Conservation (phyloP, 2,888 invertebrate genomes). For the Diachrysia chrysitis region DNA sequence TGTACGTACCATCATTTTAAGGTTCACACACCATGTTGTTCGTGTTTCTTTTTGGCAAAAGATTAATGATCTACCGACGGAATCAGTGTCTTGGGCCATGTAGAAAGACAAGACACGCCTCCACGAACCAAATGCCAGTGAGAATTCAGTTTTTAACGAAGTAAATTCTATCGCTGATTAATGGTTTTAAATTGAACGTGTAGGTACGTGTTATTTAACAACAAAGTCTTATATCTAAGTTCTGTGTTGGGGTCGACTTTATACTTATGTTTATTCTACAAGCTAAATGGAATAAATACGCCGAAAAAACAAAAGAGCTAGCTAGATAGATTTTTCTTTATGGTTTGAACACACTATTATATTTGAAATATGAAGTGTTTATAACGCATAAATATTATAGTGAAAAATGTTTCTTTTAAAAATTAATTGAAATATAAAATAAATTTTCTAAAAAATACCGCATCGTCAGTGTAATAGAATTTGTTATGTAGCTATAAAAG, state of each 20-base stretch:
- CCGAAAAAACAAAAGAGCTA: neutral
- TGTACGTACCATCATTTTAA: neutral
- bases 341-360: neutral
- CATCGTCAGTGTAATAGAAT: constrained; percentile 14
- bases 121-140: neutral
- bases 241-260: neutral
- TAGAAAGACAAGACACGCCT: constrained; percentile 5
- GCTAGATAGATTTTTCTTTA: neutral
- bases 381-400: neutral
- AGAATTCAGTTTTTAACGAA: neutral
- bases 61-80: constrained; percentile 11
- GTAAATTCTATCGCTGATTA: neutral
- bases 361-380: neutral
- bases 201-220: no score
- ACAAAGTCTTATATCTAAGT: no score
- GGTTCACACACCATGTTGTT: neutral
- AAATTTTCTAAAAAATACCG: neutral
- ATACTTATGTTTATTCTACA: neutral
- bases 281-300: neutral
- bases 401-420: neutral
- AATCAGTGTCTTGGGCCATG: neutral
- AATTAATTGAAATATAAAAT: neutral
- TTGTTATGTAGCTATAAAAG: constrained; percentile 48
- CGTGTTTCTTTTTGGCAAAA: neutral
- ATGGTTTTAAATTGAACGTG: neutral